phyloP scores from a whole-genome alignment of 2,888 invertebrate species.

The Standfussiana lucernea region DNA sequence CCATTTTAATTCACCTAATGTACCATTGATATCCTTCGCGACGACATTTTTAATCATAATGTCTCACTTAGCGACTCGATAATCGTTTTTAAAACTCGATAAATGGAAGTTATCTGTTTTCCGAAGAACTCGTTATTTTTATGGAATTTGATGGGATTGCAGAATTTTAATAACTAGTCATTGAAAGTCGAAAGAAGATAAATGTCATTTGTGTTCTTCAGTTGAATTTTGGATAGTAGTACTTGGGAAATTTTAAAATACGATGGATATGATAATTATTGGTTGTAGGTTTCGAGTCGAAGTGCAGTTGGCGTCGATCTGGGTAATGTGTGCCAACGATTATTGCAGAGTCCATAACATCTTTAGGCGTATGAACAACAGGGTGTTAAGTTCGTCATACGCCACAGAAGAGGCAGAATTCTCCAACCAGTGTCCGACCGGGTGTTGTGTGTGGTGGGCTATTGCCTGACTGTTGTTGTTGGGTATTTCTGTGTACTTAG shows the following conservation, averaged over 20 bases:
- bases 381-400: too few relatives aligned
- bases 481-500: too few relatives aligned
- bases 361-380: too few relatives aligned
- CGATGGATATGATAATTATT: neutral
- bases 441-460: too few relatives aligned
- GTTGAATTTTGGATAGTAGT: neutral
- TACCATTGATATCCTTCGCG: conserved; percentile 65
- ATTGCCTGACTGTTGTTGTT: too few relatives aligned
- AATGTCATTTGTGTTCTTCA: neutral
- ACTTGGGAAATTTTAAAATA: neutral
- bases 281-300: neutral
- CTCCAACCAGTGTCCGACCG: too few relatives aligned
- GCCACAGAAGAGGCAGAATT: too few relatives aligned
- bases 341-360: neutral
- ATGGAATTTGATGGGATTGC: conserved; percentile 28
- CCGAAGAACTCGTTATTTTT: conserved; percentile 49
- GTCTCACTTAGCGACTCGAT: conserved; percentile 51
- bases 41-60: conserved; percentile 69
- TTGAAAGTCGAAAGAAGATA: conserved; percentile 6
- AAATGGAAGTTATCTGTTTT: conserved; percentile 54
- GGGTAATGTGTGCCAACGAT: neutral
- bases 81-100: conserved; percentile 58
- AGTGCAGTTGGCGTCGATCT: neutral
- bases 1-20: conserved; percentile 79
- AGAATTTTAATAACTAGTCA: conserved; percentile 28